phyloP scores from a whole-genome alignment of 2,888 invertebrate species.

The Sisyra terminalis region DNA sequence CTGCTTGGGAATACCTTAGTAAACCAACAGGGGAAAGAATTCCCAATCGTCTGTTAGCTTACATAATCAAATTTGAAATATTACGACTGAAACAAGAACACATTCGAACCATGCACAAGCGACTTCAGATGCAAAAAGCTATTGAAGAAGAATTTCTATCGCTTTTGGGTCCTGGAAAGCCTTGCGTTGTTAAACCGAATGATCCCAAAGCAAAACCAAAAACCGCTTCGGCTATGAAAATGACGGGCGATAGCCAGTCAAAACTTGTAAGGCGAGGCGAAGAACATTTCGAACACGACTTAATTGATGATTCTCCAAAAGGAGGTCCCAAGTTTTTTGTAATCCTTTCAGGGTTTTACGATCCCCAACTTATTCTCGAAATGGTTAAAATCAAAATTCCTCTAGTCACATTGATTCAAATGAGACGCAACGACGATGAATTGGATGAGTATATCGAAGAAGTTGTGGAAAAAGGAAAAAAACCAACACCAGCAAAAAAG shows the following conservation, averaged over 20 bases:
- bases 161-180: neutral
- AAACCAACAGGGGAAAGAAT: neutral
- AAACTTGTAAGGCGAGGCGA: conserved; percentile 18
- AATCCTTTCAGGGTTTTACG: conserved; percentile 19
- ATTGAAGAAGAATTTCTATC: neutral
- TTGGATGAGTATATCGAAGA: neutral
- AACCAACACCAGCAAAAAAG: neutral
- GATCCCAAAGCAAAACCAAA: neutral
- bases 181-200: neutral
- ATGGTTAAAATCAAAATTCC: conserved; percentile 2
- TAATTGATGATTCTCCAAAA: conserved; percentile 19
- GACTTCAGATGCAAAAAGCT: neutral
- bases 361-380: conserved; percentile 1
- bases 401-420: neutral
- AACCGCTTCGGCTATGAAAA: neutral
- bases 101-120: neutral
- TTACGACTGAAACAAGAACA: conserved; percentile 4
- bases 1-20: neutral
- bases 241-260: conserved; percentile 6
- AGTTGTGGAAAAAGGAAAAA: neutral
- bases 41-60: neutral
- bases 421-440: neutral
- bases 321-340: conserved; percentile 21
- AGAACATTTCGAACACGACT: conserved; percentile 17
- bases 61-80: conserved; percentile 7